Evolutionary conservation across 2,888 invertebrate genomes (phyloP).

Genomic region (Alitta virens): DNA sequence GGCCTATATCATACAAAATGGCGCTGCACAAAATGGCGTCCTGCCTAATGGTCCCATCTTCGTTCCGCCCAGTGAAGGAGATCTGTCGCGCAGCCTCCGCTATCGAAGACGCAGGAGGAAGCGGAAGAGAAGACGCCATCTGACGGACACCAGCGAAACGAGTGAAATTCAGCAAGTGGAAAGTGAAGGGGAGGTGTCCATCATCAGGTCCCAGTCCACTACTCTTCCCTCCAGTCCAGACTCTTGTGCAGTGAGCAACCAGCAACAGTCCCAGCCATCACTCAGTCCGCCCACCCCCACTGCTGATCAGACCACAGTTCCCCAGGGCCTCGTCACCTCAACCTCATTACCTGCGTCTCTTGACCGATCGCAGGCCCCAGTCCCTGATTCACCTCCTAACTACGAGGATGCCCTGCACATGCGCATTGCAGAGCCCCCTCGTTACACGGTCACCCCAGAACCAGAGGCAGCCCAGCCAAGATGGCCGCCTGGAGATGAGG

Average conservation of each 20-base stretch:
- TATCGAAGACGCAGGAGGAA: not conserved
- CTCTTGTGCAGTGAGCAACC: not conserved
- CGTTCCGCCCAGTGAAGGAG: not conserved
- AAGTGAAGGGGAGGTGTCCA: not conserved
- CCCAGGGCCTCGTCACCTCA: not conserved
- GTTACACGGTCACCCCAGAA: too few relatives aligned
- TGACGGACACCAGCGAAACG: not conserved
- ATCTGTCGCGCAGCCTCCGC: not conserved
- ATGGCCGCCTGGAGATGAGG: too few relatives aligned
- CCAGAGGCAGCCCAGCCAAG: too few relatives aligned
- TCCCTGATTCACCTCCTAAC: not conserved
- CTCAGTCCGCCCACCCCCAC: not conserved
- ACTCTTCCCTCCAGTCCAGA: not conserved
- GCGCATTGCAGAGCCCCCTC: not conserved
- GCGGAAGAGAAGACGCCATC: not conserved
- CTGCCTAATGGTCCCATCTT: not conserved
- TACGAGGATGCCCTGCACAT: conserved; percentile 1
- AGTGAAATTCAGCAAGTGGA: not conserved
- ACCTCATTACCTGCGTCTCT: not conserved
- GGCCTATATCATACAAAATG: not conserved
- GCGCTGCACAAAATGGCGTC: not conserved
- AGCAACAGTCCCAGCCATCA: not conserved
- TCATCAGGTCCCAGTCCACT: not conserved
- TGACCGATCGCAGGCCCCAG: not conserved
- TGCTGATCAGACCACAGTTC: not conserved